Conservation (phyloP, 1,140 invertebrate genomes). For the Anastrepha ludens region DNA sequence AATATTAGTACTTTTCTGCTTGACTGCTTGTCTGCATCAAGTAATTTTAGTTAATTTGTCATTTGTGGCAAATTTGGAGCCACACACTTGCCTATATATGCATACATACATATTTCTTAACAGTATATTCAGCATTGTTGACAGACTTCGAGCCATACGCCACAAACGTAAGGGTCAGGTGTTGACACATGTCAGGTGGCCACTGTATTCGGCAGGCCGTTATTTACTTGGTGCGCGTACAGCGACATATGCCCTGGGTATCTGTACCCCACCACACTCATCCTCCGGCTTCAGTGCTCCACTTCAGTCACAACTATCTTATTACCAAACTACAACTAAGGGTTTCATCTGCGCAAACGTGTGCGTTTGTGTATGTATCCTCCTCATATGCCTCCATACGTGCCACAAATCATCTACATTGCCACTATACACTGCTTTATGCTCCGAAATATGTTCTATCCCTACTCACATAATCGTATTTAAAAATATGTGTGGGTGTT, state of each 20-base stretch:
- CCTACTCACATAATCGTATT: neutral
- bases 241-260: neutral
- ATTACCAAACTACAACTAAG: conserved; percentile 14
- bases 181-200: conserved; percentile 49
- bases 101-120: neutral
- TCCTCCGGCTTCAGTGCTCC: neutral
- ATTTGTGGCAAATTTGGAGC: neutral
- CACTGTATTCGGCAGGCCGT: neutral
- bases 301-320: conserved; percentile 12
- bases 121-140: neutral
- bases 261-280: neutral
- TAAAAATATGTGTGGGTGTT: neutral
- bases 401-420: conserved; percentile 33
- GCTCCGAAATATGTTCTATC: neutral
- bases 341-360: neutral
- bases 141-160: neutral
- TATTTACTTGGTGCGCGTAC: neutral
- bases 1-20: conserved; percentile 47
- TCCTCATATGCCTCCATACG: conserved; percentile 16
- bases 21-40: neutral
- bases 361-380: no score
- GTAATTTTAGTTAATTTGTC: conserved; percentile 46
- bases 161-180: conserved; percentile 39
- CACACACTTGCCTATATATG: neutral
- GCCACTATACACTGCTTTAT: neutral